Evolutionary conservation across 2,888 invertebrate genomes (phyloP), one percentile per base, ranked within the genome.

Genomic region (Rotaria macrura): DNA sequence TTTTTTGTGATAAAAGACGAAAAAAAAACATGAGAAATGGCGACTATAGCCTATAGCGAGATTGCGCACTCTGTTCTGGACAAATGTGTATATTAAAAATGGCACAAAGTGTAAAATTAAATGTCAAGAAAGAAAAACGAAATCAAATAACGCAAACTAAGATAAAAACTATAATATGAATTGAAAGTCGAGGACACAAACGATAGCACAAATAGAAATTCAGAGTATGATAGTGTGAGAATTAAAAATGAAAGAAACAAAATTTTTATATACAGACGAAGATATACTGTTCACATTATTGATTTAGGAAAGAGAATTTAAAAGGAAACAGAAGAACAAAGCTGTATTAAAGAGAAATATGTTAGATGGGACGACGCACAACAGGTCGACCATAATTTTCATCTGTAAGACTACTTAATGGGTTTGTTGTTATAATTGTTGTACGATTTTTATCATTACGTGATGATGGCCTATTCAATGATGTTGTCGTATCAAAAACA

Each of bases 321-420:
- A 47, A 47, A 47, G 47, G 47, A 47, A 47, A 14, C 9, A 9
- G 25, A 29, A 29, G 20, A 57, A 29, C 12, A 57, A n/a, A 57
- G 17, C 1, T 9, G 29, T 29, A 57, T 12, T 25, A 12, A 29
- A 57, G 55, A 10, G 29, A 29, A 29, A 29, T 25, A 57, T 29
- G 9, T 57, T 57, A 57, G 55, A 57, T 4, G 4, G 55, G 55
- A 57, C 55, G n/a, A 57, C 55, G 72, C 7, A 38, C 38, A 72
- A 72, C 72, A 72, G 72, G 72, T 72, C 72, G 72, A 14, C 72
- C 72, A 72, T 72, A 72, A 23, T 72, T 72, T 38, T 72, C 38
- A 72, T 72, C 72, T 9, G 72, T 72, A 4, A 72, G 40, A 23
- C 72, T 72, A 38, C 72, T 72, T 72, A 72, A 72, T 38, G 38